phyloP scores from a whole-genome alignment of 1,140 invertebrate species.

The Leptinotarsa defecta region DNA sequence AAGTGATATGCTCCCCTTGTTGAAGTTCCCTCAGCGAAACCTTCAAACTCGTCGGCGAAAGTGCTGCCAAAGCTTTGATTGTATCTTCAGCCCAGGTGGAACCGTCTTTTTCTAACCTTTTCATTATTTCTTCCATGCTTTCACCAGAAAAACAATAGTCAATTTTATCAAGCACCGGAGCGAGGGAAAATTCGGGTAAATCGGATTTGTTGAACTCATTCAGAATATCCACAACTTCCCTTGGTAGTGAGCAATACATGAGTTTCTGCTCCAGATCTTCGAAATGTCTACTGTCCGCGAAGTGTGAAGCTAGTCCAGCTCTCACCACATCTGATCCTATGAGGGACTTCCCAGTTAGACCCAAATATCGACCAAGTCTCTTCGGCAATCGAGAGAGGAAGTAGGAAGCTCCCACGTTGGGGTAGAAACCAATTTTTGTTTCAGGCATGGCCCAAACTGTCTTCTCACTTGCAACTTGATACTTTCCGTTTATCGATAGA shows the following conservation, averaged over 20 bases:
- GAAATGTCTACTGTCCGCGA: constrained; percentile 69
- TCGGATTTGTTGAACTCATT: constrained; percentile 61
- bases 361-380: constrained; percentile 86
- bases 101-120: constrained; percentile 70
- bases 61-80: constrained; percentile 68
- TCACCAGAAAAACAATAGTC: constrained; percentile 74
- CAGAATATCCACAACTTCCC: constrained; percentile 55
- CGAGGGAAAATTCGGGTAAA: constrained; percentile 70
- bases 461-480: constrained; percentile 89
- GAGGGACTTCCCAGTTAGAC: constrained; percentile 60
- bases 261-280: constrained; percentile 68
- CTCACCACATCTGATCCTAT: constrained; percentile 83
- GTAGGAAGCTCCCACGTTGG: constrained; percentile 91
- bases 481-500: constrained; percentile 88
- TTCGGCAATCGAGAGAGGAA: constrained; percentile 84
- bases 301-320: constrained; percentile 93
- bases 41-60: constrained; percentile 91
- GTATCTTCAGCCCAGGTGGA: constrained; percentile 77
- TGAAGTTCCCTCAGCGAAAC: constrained; percentile 78
- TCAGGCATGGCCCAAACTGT: constrained; percentile 97
- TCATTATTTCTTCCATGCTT: constrained; percentile 80
- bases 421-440: constrained; percentile 88
- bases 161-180: constrained; percentile 75
- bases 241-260: constrained; percentile 60
- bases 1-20: constrained; percentile 69